phyloP scores from a whole-genome alignment of 2,888 invertebrate species.

The Stomorhina lunata region DNA sequence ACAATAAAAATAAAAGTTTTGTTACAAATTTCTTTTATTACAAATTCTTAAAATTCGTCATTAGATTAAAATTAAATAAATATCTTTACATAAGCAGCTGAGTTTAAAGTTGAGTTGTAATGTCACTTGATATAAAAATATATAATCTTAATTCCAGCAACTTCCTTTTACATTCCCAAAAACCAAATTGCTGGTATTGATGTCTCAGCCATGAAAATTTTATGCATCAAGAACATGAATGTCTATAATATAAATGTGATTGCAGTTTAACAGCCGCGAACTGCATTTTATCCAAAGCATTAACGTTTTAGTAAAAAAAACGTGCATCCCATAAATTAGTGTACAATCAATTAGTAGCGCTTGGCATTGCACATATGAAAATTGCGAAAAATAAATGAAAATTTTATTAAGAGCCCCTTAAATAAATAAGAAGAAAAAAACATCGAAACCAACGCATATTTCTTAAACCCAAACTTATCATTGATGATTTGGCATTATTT shows the following conservation, averaged over 20 bases:
- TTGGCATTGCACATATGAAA: slow-evolving; percentile 13
- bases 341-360: slow-evolving; percentile 68
- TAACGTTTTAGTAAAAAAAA: slow-evolving; percentile 55
- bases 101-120: slow-evolving; percentile 12
- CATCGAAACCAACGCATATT: slow-evolving; percentile 22
- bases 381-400: slow-evolving; percentile 9
- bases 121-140: neutral
- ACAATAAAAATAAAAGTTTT: neutral
- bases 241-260: too few species aligned
- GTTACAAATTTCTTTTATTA: neutral
- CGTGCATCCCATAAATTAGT: slow-evolving; percentile 69
- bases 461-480: slow-evolving; percentile 41
- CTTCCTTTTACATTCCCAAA: slow-evolving; percentile 27
- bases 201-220: neutral
- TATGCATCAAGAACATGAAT: slow-evolving; percentile 23
- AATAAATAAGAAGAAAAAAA: neutral
- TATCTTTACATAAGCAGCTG: neutral
- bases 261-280: too few species aligned
- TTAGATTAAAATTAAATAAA: neutral
- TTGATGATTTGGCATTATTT: slow-evolving; percentile 44
- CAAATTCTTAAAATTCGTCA: neutral
- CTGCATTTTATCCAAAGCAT: slow-evolving; percentile 20
- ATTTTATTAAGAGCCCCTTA: slow-evolving; percentile 4
- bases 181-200: slow-evolving; percentile 8
- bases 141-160: neutral